Percentiles rank a stretch among this genome's conserved stretches.
Conservation (phyloP, 2,888 invertebrate genomes). For the Metacarcinus magister region DNA sequence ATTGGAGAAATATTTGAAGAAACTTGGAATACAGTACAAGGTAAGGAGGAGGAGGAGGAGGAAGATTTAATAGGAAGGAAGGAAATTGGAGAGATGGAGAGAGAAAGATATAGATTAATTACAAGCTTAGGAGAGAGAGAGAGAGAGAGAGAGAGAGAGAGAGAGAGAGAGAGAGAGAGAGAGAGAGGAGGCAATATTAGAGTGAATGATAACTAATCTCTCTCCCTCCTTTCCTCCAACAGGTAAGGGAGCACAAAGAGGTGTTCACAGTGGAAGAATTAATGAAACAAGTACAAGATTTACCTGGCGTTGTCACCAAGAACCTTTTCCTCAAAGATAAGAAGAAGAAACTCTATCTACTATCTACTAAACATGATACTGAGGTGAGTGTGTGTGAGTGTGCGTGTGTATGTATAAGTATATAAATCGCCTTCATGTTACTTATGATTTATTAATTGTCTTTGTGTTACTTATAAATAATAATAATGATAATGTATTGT, state of each 20-base stretch:
- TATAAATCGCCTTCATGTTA: too few species aligned
- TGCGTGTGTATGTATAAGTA: not conserved
- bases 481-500: not conserved
- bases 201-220: not conserved
- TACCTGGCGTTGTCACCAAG: conserved; percentile 84
- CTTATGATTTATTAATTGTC: not conserved
- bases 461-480: not conserved
- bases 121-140: not conserved
- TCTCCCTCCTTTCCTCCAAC: not conserved
- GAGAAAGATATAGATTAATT: not conserved
- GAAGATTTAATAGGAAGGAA: not conserved
- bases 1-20: not conserved
- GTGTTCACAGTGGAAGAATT: conserved; percentile 85
- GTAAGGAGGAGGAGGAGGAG: not conserved
- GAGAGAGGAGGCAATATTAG: not conserved
- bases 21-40: not conserved
- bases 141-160: conserved; percentile 32
- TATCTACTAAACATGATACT: conserved; percentile 84
- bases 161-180: not conserved
- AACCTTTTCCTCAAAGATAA: conserved; percentile 85
- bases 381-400: conserved; percentile 79
- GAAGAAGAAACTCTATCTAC: conserved; percentile 84
- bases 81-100: not conserved
- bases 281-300: conserved; percentile 83
- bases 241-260: conserved; percentile 80